Evolutionary conservation across 1,140 invertebrate species (phyloP).

Genomic region (Harpegnathos saltator): DNA sequence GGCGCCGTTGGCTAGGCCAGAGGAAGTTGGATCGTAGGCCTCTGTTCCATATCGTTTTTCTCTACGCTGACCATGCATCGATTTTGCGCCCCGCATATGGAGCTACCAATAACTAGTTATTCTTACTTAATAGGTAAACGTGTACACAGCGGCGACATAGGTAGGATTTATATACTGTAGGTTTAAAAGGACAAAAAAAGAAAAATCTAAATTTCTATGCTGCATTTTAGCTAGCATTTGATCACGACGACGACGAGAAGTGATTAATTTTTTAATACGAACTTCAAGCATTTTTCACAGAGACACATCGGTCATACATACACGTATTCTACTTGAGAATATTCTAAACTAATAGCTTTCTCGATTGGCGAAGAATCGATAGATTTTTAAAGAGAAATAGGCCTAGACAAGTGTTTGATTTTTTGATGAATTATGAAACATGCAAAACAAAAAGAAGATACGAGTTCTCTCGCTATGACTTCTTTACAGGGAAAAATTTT

Average conservation of each 20-base stretch:
- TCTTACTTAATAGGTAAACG: slow-evolving; percentile 69
- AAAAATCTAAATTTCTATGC: slow-evolving; percentile 76
- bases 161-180: slow-evolving; percentile 77
- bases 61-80: slow-evolving; percentile 50
- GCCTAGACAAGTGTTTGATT: slow-evolving; percentile 62
- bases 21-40: slow-evolving; percentile 83
- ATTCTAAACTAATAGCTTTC: slow-evolving; percentile 40
- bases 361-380: slow-evolving; percentile 25
- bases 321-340: slow-evolving; percentile 57
- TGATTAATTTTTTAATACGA: slow-evolving; percentile 58
- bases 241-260: slow-evolving; percentile 47
- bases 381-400: slow-evolving; percentile 64
- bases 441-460: neutral
- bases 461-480: slow-evolving; percentile 40
- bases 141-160: slow-evolving; percentile 77
- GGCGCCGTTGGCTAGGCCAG: slow-evolving; percentile 83
- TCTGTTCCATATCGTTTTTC: slow-evolving; percentile 59
- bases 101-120: slow-evolving; percentile 61
- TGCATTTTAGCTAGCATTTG: slow-evolving; percentile 64
- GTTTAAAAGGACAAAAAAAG: slow-evolving; percentile 61
- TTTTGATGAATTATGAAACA: neutral
- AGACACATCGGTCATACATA: slow-evolving; percentile 22
- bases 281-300: slow-evolving; percentile 56
- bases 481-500: slow-evolving; percentile 23
- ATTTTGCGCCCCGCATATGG: slow-evolving; percentile 62